phyloP scores from a whole-genome alignment of 2,888 invertebrate species.

The Dastarcus helophoroides region DNA sequence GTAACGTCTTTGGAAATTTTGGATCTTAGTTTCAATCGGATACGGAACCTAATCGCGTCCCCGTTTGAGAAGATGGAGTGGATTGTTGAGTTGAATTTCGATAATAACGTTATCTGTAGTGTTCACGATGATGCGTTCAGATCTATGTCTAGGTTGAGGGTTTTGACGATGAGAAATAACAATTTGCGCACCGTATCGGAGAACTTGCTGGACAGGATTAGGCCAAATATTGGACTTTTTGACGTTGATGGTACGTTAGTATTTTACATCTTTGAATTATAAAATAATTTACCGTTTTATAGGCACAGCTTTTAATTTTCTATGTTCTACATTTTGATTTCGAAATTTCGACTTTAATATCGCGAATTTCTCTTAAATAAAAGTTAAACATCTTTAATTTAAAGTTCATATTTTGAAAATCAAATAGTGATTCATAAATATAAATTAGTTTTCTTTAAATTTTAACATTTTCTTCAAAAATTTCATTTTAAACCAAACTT shows the following conservation, averaged over 20 bases:
- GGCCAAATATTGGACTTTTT: slow-evolving; percentile 70
- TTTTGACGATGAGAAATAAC: slow-evolving; percentile 67
- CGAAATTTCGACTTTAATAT: too few species aligned
- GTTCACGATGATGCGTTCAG: slow-evolving; percentile 73
- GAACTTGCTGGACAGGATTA: slow-evolving; percentile 58
- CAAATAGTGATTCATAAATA: too few species aligned
- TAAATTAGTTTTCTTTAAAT: too few species aligned
- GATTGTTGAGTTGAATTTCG: slow-evolving; percentile 76
- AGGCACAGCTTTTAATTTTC: too few species aligned
- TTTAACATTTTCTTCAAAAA: too few species aligned
- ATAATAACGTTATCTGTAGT: slow-evolving; percentile 71
- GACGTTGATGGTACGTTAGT: slow-evolving; percentile 69
- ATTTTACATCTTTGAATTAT: too few species aligned
- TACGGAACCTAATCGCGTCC: slow-evolving; percentile 52
- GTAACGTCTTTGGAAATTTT: slow-evolving; percentile 72
- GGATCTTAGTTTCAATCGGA: slow-evolving; percentile 70
- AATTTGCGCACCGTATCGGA: slow-evolving; percentile 63
- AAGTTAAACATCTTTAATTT: too few species aligned
- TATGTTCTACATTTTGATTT: too few species aligned
- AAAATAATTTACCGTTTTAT: too few species aligned
- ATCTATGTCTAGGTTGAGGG: slow-evolving; percentile 71
- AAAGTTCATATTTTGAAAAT: too few species aligned
- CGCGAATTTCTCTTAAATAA: too few species aligned
- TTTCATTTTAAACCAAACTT: too few species aligned
- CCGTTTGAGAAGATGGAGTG: slow-evolving; percentile 69